Base-by-base conservation (phyloP, 2,797 vertebrate species). In the Nannoperca australis region DNA sequence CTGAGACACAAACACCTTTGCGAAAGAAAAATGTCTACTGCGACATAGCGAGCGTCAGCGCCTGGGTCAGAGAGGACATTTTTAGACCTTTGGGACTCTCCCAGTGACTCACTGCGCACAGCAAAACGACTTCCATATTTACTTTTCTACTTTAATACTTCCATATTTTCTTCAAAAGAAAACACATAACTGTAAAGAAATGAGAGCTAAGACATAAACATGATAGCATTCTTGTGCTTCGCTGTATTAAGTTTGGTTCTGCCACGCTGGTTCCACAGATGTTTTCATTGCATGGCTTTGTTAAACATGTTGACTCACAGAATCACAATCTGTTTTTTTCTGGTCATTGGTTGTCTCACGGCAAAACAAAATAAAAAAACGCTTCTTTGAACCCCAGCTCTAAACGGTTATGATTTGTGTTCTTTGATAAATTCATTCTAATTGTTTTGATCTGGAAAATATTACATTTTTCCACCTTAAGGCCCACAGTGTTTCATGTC, bases 251-350 rank as follows among this genome's bases (percentile, higher is more conserved):
- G n/a, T 56, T 38, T 49, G 55, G 55, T 79, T 79, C 51, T 54
- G 20, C 47, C 61, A 47, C 10, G 2, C 66, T 50, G 65, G 20
- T 45, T 75, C 8, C 70, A 61, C 85, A 81, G 75, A 79, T 83
- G 82, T 70, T 81, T 72, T 59, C 73, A 20, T 32, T 36, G 54
- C 76, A 54, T 32, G 51, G 44, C 50, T 77, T 61, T 54, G 54
- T 59, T 76, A 36, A 70, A 66, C 44, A 70, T 63, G 71, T 83
- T 78, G 70, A 70, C 54, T 79, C 74, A 56, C 45, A 61, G 1
- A 64, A 60, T 76, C 47, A 56, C 44, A 20, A 32, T 82, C 36
- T n/a, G 11, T 64, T 76, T 64, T 64, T 27, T 70, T 73, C 60
- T 73, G 54, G 30, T 65, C 65, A 55, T 72, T 74, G 47, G 38